Base-by-base conservation (phyloP, 1,140 invertebrate genomes). In the Cyrtorhinus lividipennis region DNA sequence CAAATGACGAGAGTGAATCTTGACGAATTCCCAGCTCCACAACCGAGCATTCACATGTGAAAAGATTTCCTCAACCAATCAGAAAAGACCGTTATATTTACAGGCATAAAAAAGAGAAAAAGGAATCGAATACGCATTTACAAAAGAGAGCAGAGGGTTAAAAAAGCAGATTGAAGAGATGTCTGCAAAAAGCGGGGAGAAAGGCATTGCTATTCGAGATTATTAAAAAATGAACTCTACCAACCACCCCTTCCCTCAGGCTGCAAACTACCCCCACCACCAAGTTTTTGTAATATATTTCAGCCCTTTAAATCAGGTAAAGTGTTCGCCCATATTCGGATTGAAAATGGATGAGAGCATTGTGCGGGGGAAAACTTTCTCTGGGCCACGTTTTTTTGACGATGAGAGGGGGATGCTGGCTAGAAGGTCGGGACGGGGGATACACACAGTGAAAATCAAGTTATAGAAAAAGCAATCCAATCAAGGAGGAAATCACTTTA, bases 381-480 rank as follows among this genome's bases (percentile, higher is more conserved):
- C n/a, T n/a, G n/a, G n/a, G n/a, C n/a, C n/a, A n/a, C n/a, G n/a
- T n/a, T n/a, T n/a, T n/a, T n/a, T n/a, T n/a, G n/a, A n/a, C n/a
- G n/a, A n/a, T n/a, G n/a, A n/a, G n/a, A n/a, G n/a, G n/a, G n/a
- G n/a, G n/a, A n/a, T n/a, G n/a, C n/a, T n/a, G n/a, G n/a, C n/a
- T 53, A 20, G 48, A 53, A 8, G 48, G 48, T 53, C 10, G 48
- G 48, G 48, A 20, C 3, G 48, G 20, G 20, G 48, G 48, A 3
- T 53, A 3, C 20, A 22, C 10, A 20, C 20, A 13, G 20, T 53
- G 48, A 20, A 53, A n/a, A n/a, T n/a, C n/a, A n/a, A n/a, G n/a
- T n/a, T n/a, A n/a, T n/a, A n/a, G n/a, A n/a, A n/a, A n/a, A n/a
- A 53, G 48, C 48, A 53, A 53, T 53, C 48, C 48, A 53, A 53